Evolutionary conservation across 2,888 invertebrate species (phyloP), one percentile per base, ranked within the genome.

Genomic region (Octonoba sinensis): DNA sequence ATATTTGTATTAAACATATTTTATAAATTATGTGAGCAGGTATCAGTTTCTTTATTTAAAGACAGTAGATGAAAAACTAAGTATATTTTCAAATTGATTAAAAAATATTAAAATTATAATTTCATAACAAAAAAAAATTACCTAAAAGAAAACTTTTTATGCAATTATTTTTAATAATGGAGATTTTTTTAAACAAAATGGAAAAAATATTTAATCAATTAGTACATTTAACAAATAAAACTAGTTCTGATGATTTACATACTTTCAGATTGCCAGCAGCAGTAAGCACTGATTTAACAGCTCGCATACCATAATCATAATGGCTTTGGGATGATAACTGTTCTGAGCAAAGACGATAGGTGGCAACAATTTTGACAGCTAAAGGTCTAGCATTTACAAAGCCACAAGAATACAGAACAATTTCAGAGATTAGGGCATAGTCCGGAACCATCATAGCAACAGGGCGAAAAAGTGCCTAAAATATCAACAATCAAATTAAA

Each of bases 371-470:
- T 86, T 90, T 90, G 6, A 89, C 88, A 11, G 89, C 88, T 67
- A 90, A 85, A 0, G 89, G 89, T 20, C 89, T 86, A 47, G 89
- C 90, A 82, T 87, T 87, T 18, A 89, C 88, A 84, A 90, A 90
- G 22, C 90, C 90, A 83, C 88, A 89, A 1, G 90, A 90, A 85
- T 90, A 90, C 3, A 90, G 86, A 1, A 88, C 88, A 84, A 90
- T 90, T 86, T 90, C 89, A 12, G 89, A 88, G 85, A 90, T 90
- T 86, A 90, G 85, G 59, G 89, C 89, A 85, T 90, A 90, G 85
- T 90, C 90, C 11, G 90, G 90, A 57, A 90, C 89, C 89, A 89
- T 89, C 89, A 89, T 89, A 74, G 89, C 89, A 67, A 89, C 89
- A 49, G 89, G 88, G 76, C 89, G 86, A 87, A 89, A 89, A 84